These are phyloP conservation scores for Taeniopygia guttata DNA, from an alignment of 2,797 vertebrate species.

Conservation along the genomic window DNA sequence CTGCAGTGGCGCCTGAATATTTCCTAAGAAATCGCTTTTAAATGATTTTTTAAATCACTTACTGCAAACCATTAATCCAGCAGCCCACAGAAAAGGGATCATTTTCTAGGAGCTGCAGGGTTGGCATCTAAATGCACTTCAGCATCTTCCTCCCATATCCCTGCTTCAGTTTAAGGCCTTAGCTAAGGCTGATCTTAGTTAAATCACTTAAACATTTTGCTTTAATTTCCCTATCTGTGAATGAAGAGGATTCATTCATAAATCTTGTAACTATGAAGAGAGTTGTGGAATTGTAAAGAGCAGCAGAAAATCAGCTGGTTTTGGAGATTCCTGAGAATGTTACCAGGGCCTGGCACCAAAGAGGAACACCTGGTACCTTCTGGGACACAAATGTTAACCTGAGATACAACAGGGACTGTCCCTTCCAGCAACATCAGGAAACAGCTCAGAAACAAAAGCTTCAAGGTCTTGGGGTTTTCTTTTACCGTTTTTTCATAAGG, in stretches of 20 bases:
- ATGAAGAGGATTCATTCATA: not conserved
- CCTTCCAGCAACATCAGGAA: not conserved
- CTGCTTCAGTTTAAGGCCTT: not conserved
- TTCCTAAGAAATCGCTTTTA: not conserved
- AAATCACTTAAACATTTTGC: not conserved
- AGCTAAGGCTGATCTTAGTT: not conserved
- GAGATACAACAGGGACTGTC: not conserved
- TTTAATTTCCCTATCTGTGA: not conserved
- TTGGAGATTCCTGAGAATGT: not conserved
- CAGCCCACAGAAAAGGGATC: not conserved
- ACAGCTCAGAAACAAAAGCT: not conserved
- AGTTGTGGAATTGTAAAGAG: not conserved
- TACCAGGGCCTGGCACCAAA: not conserved
- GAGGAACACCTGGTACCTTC: not conserved
- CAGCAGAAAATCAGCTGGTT: not conserved
- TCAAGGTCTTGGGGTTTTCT: not conserved
- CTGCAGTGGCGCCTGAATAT: not conserved
- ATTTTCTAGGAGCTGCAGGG: not conserved
- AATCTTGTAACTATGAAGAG: not conserved
- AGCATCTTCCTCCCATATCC: not conserved
- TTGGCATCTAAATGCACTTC: not conserved
- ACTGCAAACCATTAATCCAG: rapidly evolving
- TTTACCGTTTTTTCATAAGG: not conserved
- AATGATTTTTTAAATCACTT: rapidly evolving
- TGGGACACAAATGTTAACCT: not conserved